Evolutionary conservation across 2,797 vertebrate genomes (phyloP).

Genomic region (Crossoptilon crossoptilon): DNA sequence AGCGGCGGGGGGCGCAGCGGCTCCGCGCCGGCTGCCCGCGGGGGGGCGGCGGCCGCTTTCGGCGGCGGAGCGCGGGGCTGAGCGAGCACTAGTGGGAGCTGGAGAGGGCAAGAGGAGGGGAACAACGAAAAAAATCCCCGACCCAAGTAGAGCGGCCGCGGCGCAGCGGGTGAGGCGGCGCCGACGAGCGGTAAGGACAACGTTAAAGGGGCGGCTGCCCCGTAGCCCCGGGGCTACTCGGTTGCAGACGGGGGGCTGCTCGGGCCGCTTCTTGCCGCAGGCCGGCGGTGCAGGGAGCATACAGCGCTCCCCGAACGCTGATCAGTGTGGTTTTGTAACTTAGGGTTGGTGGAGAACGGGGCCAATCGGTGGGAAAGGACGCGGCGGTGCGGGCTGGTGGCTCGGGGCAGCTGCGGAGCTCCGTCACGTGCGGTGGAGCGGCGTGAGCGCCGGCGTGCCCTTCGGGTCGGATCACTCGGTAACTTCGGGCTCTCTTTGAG

Average conservation of each 20-base stretch:
- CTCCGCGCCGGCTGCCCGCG: neutral
- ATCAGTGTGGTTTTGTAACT: neutral
- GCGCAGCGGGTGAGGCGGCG: too few relatives aligned
- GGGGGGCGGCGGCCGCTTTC: neutral
- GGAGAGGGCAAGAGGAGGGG: neutral
- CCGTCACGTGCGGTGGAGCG: neutral
- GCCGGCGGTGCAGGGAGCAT: conserved; percentile 7
- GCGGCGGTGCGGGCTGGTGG: too few relatives aligned
- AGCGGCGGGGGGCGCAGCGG: neutral
- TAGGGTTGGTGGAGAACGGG: neutral
- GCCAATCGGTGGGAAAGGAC: neutral
- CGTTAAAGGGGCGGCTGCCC: too few relatives aligned
- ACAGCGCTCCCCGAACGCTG: conserved; percentile 20
- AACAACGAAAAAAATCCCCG: neutral
- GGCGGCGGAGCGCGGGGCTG: neutral
- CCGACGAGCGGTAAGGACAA: neutral
- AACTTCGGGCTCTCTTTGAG: neutral
- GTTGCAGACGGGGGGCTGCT: neutral
- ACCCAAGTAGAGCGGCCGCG: neutral
- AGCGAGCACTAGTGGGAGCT: neutral
- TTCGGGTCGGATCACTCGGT: neutral
- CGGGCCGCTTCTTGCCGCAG: neutral
- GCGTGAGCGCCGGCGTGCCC: too few relatives aligned
- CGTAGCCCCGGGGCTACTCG: neutral
- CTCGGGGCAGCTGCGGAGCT: neutral